These are phyloP conservation scores for Spodoptera picta DNA, from an alignment of 2,888 invertebrate species.

Conservation along the genomic window DNA sequence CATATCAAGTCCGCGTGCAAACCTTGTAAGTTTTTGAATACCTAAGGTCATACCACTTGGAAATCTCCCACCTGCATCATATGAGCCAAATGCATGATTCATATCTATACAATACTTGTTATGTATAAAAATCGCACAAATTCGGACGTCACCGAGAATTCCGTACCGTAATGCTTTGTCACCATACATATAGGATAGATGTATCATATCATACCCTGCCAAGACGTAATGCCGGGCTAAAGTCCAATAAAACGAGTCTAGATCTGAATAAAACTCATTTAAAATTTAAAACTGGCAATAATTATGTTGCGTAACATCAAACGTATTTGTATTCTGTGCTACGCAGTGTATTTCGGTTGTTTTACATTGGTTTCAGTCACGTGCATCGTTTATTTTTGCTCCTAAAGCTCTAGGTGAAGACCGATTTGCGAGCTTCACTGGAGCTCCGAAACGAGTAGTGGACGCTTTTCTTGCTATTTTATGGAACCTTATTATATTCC, in stretches of 20 bases:
- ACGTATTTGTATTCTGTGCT: constrained; percentile 63
- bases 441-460: constrained; percentile 34
- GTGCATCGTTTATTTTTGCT: constrained; percentile 77
- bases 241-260: constrained; percentile 58
- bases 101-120: constrained; percentile 7
- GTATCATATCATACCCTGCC: constrained; percentile 56
- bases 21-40: constrained; percentile 2
- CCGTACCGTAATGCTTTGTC: constrained; percentile 34
- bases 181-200: constrained; percentile 40
- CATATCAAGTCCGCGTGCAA: neutral
- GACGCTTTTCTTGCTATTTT: constrained; percentile 40
- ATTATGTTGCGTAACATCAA: constrained; percentile 61
- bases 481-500: constrained; percentile 9
- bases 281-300: constrained; percentile 51
- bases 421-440: constrained; percentile 45
- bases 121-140: constrained; percentile 16
- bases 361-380: constrained; percentile 66
- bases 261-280: constrained; percentile 57
- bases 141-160: constrained; percentile 33
- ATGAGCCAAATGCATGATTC: constrained; percentile 24
- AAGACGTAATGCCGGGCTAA: constrained; percentile 59
- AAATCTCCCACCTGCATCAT: constrained; percentile 16
- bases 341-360: constrained; percentile 71
- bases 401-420: constrained; percentile 59
- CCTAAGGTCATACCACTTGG: constrained; percentile 8